Evolutionary conservation across 2,113 vertebrate species (phyloP).

Genomic region (Tachuris rubrigastra): DNA sequence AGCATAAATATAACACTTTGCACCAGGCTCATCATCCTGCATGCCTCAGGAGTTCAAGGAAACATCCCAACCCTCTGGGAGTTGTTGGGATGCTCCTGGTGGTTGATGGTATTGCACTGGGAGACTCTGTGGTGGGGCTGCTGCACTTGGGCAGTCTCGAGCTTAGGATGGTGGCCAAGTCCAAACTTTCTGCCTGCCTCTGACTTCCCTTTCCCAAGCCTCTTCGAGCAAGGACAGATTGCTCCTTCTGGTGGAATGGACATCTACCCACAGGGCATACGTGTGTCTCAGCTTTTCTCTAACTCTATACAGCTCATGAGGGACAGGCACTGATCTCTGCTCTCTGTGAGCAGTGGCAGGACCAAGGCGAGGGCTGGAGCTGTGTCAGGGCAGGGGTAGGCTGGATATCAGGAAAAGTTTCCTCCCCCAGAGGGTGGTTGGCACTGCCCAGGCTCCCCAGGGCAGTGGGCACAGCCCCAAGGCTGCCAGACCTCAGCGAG

Average conservation of each 20-base stretch:
- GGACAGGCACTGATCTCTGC: background rate
- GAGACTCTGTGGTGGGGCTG: background rate
- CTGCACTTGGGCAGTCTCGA: accelerated
- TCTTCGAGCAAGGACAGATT: background rate
- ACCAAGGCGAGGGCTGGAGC: background rate
- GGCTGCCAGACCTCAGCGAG: background rate
- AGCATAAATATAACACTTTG: background rate
- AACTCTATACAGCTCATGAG: background rate
- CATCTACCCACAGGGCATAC: accelerated
- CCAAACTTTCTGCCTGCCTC: background rate
- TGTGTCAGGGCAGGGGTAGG: background rate
- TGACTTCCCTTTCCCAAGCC: background rate
- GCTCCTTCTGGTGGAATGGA: background rate
- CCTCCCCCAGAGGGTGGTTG: too few relatives aligned
- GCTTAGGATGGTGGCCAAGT: background rate
- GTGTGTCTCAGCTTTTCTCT: background rate
- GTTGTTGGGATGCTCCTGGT: background rate
- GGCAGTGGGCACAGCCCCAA: background rate
- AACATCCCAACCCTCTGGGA: background rate
- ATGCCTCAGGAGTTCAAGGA: background rate
- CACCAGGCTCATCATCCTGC: accelerated
- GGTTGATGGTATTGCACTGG: background rate
- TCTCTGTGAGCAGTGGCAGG: background rate
- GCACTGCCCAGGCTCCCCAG: background rate
- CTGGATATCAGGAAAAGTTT: background rate